phyloP scores from a whole-genome alignment of 2,888 invertebrate genomes.

The Ophion slaviceki region DNA sequence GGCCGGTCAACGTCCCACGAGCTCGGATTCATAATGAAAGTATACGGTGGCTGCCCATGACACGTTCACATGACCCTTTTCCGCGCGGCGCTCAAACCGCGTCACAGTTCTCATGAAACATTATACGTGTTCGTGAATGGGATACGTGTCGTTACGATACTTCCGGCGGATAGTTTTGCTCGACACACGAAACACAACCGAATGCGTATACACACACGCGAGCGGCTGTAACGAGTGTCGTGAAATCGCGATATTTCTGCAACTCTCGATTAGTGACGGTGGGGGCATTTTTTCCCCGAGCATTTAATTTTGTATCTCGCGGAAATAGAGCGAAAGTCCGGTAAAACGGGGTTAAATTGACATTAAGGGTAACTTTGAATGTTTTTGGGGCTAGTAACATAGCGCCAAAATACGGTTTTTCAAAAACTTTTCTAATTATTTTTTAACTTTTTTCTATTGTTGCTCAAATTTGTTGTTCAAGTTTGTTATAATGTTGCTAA shows the following conservation, averaged over 20 bases:
- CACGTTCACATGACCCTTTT: slow-evolving; percentile 83
- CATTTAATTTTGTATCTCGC: too few relatives aligned
- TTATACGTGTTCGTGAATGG: slow-evolving; percentile 78
- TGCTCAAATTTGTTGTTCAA: too few relatives aligned
- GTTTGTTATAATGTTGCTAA: too few relatives aligned
- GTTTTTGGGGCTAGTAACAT: too few relatives aligned
- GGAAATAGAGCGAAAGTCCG: too few relatives aligned
- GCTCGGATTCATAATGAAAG: slow-evolving; percentile 78
- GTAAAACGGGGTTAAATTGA: too few relatives aligned
- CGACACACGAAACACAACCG: slow-evolving; percentile 54
- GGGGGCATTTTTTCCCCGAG: neutral
- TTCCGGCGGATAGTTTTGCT: slow-evolving; percentile 79
- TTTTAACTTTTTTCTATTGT: too few relatives aligned
- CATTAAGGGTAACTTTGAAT: too few relatives aligned
- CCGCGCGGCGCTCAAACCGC: slow-evolving; percentile 74
- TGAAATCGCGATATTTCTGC: slow-evolving; percentile 35
- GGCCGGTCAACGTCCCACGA: slow-evolving; percentile 80
- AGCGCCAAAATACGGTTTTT: too few relatives aligned
- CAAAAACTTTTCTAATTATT: too few relatives aligned
- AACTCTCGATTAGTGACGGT: neutral
- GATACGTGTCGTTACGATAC: slow-evolving; percentile 82
- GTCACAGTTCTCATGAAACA: slow-evolving; percentile 83
- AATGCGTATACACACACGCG: neutral
- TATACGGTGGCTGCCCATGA: slow-evolving; percentile 80
- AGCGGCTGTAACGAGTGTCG: slow-evolving; percentile 32